Evolutionary conservation across 2,797 vertebrate species (phyloP), one percentile per base, ranked within the genome.

Genomic region (Syngnathus rostellatus): DNA sequence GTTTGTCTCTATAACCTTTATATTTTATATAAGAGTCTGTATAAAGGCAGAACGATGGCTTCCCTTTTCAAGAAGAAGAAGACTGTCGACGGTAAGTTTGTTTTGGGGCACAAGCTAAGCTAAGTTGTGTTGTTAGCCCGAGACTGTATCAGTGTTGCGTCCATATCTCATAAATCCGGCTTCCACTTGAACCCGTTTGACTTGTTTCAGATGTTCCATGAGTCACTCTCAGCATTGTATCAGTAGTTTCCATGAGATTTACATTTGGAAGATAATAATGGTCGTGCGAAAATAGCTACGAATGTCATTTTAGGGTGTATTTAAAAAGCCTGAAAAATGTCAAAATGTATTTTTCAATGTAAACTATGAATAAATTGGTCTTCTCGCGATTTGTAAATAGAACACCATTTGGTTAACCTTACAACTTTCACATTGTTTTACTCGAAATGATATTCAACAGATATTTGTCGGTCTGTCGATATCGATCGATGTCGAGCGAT

Each of bases 11-110:
- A 37, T 40, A 65, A 51, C 51, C 60, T 21, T 77, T 51, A 0
- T 67, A 25, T 68, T 77, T 64, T 1, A 5, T 48, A 39, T 67
- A 63, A 65, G 65, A 17, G 40, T 74, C n/a, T 1, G 68, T 2
- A 75, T 8, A 8, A 70, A 48, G 77, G 31, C 64, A 61, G 60
- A 72, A 73, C 72, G 82, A 98, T 98, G 96, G 93, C 93, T 68
- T 95, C 92, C 58, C 84, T 97, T 68, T 97, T 98, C 84, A 98
- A 96, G 92, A 98, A 95, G 92, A 98, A 95, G 93, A 98, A 97
- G 86, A 98, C 94, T 0, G 93, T 93, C 54, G 96, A 98, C 9
- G 96, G 96, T 98, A 87, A 97, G 95, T 92, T 87, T 71, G 66
- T 62, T 74, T 8, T 14, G 67, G 71, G 67, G 68, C 14, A 41